Base-by-base conservation (phyloP, 2,797 vertebrate genomes). In the Eupleurogrammus muticus region DNA sequence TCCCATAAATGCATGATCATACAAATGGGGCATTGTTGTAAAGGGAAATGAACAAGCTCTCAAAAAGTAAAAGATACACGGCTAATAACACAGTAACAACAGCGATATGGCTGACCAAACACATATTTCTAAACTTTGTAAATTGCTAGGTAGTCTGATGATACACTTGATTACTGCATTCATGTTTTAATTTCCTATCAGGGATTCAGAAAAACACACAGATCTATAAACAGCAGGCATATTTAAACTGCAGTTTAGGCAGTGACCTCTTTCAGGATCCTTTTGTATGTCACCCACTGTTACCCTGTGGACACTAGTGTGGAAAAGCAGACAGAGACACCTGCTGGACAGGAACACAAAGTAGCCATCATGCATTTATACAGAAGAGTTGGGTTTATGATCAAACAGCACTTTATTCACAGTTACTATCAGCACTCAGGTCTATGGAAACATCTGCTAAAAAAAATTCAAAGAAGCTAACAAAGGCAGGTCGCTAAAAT, bases 351-450 rank as follows among this genome's bases (percentile, higher is more conserved):
- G 56, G 19, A 36, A 62, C 66, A 67, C 32, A 24, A 40, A 47
- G n/a, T 32, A 21, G 67, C 44, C 1, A n/a, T n/a, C 64, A 28
- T 5, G 23, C 17, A 14, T 44, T 54, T 58, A 44, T 64, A 82
- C 28, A 71, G 63, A 69, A 75, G 63, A 70, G 58, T 5, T 59
- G 0, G 5, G 11, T 40, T 70, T 63, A 74, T 81, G 83, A 62
- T 85, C 86, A 90, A 90, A 89, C 83, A 85, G 77, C 80, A 89
- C 83, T 92, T 91, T 92, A 92, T 91, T 91, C 88, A 92, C 91
- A 83, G 54, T 90, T 86, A 93, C 79, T 86, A 90, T 77, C 75
- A 84, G 82, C 76, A 87, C 69, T 89, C 79, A 88, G 32, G 48
- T 83, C 86, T 90, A 93, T 81, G 65, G 82, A 86, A 88, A 80